Conservation (phyloP, 2,113 vertebrate genomes). For the Oryzias javanicus region DNA sequence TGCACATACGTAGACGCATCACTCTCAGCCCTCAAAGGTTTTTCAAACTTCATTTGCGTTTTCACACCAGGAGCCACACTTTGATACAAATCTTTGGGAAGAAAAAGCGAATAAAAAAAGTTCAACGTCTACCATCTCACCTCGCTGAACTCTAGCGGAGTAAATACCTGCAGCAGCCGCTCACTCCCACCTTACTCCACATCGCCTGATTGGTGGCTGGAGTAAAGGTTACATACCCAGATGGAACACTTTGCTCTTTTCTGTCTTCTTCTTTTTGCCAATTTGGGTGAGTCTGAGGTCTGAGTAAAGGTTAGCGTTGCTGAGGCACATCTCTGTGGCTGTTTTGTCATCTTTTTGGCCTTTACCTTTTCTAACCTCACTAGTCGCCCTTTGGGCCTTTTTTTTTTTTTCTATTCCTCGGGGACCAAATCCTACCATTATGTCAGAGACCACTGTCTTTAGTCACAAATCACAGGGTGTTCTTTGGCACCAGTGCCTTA, state of each 20-base stretch:
- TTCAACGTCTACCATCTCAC: not conserved
- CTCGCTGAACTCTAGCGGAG: not conserved
- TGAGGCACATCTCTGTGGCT: conserved; percentile 34
- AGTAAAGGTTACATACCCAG: conserved; percentile 64
- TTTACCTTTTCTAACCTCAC: conserved; percentile 41
- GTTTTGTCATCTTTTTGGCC: conserved; percentile 41
- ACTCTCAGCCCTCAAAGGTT: conserved; percentile 6
- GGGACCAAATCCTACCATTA: not conserved
- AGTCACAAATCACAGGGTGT: no score
- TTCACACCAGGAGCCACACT: not conserved
- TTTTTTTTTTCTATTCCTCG: not conserved
- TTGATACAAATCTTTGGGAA: not conserved
- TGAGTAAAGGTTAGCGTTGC: conserved; percentile 62
- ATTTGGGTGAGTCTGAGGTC: conserved; percentile 49
- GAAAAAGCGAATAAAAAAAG: not conserved
- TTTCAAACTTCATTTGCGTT: conserved; percentile 6
- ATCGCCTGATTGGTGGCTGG: conserved; percentile 41
- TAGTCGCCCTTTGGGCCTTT: conserved; percentile 8
- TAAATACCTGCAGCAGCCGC: conserved; percentile 29
- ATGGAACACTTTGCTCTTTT: conserved; percentile 63
- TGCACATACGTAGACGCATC: conserved; percentile 1
- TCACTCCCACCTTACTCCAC: conserved; percentile 13
- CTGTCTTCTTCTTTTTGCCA: conserved; percentile 51
- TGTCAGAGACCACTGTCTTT: no score
- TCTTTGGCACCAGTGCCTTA: no score